Evolutionary conservation across 2,888 invertebrate species (phyloP), one percentile per base, ranked within the genome.

Genomic region (Thecocarcelia acutangulata): DNA sequence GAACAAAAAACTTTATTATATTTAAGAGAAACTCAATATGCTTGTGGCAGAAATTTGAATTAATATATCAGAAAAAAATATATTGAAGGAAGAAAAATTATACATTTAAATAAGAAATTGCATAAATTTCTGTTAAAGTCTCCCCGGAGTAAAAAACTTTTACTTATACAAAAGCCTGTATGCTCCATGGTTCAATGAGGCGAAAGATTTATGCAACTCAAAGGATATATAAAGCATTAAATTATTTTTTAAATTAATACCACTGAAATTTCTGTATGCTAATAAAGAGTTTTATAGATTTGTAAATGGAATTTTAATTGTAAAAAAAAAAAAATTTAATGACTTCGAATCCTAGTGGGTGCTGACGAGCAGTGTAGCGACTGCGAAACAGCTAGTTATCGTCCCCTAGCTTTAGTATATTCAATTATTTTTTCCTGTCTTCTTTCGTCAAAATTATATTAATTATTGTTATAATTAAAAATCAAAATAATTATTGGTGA

Each of bases 41-140:
- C 24, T 50, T 44, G 21, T 59, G 42, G 11, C 50, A 4, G n/a
- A 68, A 19, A 5, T 21, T 17, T 19, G 11, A 33, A 40, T 12
- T 24, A 15, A 44, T 24, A n/a, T 4, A 21, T 5, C 3, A 4
- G 11, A 12, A 13, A 21, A 33, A 44, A 28, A 15, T 40, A 19
- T 37, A 58, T 28, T 33, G 17, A 28, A 21, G 19, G 3, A 48
- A 37, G 17, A 64, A 66, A 63, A 37, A 19, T 44, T 44, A 28
- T 52, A 52, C 54, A 72, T 78, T 64, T 72, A 70, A 48, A 68
- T 68, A 46, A 4, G 17, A 68, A 79, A 74, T 79, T 69, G 61
- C 69, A 80, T 69, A 74, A 74, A 79, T 74, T 64, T 64, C 12
- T 69, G 69, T 40, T 74, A 79, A 69, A 48, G 50, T 58, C 50